Conservation (phyloP, 2,797 vertebrate species). For the Melanogrammus aeglefinus region DNA sequence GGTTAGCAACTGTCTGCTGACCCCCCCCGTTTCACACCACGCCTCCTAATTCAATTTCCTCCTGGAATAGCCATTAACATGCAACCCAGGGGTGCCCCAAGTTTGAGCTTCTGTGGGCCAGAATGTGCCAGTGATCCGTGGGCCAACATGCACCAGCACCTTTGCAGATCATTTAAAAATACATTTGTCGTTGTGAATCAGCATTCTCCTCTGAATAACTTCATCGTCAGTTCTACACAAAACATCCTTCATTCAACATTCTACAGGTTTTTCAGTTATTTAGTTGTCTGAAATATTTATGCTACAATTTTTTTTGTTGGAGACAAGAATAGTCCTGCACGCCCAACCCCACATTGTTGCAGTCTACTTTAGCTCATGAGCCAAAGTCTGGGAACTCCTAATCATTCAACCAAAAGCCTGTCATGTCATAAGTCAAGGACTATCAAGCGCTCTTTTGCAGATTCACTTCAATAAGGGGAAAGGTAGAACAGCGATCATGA, state of each 20-base stretch:
- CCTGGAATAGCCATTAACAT: background rate
- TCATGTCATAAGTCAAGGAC: background rate
- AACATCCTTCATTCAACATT: background rate
- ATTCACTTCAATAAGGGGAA: background rate
- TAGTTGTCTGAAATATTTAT: background rate
- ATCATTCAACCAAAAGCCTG: background rate
- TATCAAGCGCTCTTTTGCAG: background rate
- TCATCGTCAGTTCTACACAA: background rate
- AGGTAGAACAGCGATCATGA: background rate
- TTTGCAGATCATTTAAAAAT: background rate
- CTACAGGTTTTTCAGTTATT: background rate
- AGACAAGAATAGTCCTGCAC: background rate
- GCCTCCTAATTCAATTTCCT: background rate
- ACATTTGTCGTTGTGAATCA: background rate
- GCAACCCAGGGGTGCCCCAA: background rate
- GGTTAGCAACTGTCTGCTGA: conserved; percentile 46
- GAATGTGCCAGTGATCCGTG: background rate
- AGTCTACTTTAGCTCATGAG: too few relatives aligned
- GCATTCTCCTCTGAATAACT: background rate
- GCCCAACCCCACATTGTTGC: too few relatives aligned
- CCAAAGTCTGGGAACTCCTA: background rate
- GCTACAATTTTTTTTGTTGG: background rate
- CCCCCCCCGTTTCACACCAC: background rate
- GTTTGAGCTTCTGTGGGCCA: conserved; percentile 6
- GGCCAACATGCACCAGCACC: background rate